Conservation (phyloP, 1,140 invertebrate species). For the Frieseomelitta varia region DNA sequence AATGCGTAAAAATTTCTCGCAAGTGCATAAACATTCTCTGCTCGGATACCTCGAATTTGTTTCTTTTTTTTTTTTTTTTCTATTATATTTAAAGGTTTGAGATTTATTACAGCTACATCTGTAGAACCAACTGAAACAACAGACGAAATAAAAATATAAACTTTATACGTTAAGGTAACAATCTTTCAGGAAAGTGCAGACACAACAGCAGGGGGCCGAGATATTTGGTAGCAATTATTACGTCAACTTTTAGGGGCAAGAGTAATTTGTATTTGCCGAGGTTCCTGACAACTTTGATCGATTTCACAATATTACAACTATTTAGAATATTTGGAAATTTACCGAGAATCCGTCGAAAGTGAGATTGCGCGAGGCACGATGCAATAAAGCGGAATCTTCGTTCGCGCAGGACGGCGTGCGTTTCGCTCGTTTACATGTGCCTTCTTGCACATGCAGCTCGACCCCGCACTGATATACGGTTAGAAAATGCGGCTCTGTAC, state of each 20-base stretch:
- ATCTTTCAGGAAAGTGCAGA: too few relatives aligned
- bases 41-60: not conserved
- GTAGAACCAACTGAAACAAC: too few relatives aligned
- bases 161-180: too few relatives aligned
- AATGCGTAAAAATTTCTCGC: not conserved
- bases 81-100: too few relatives aligned
- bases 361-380: not conserved
- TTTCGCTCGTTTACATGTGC: slow-evolving; percentile 11
- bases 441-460: not conserved
- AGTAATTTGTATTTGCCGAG: too few relatives aligned
- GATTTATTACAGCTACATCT: too few relatives aligned
- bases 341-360: too few relatives aligned
- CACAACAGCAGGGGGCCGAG: too few relatives aligned
- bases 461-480: slow-evolving; percentile 60
- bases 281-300: not conserved
- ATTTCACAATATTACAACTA: not conserved
- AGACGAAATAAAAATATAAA: too few relatives aligned
- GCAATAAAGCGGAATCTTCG: slow-evolving; percentile 1
- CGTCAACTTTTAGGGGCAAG: too few relatives aligned
- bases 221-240: too few relatives aligned
- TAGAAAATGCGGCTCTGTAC: slow-evolving; percentile 67
- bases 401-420: slow-evolving; percentile 12
- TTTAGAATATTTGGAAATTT: not conserved
- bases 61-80: too few relatives aligned
- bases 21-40: not conserved